Evolutionary conservation across 2,888 invertebrate species (phyloP).

Genomic region (Esperia sulphurella): DNA sequence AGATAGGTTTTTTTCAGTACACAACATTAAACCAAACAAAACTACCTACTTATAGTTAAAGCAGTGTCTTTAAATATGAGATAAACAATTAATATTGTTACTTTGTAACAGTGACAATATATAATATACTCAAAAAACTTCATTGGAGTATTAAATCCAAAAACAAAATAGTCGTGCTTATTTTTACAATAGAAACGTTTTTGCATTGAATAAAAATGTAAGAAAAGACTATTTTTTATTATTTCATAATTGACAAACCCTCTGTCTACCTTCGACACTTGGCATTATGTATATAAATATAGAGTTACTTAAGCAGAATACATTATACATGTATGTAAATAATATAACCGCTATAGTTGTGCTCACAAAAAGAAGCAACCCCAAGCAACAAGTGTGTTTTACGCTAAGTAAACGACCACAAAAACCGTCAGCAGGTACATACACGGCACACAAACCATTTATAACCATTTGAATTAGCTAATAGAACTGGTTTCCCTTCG

Average conservation of each 20-base stretch:
- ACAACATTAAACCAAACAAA: too few relatives aligned
- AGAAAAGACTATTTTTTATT: not conserved
- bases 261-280: not conserved
- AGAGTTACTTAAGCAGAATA: not conserved
- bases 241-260: not conserved
- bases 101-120: too few relatives aligned
- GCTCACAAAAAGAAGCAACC: conserved; percentile 36
- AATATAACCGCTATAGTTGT: not conserved
- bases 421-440: conserved; percentile 60
- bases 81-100: too few relatives aligned
- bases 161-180: too few relatives aligned
- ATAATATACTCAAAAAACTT: too few relatives aligned
- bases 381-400: conserved; percentile 73
- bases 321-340: not conserved
- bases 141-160: too few relatives aligned
- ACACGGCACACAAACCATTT: conserved; percentile 47
- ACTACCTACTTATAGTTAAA: too few relatives aligned
- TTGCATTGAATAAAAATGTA: conserved; percentile 4
- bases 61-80: too few relatives aligned
- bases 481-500: conserved; percentile 62
- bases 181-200: not conserved
- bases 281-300: not conserved
- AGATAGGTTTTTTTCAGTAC: too few relatives aligned
- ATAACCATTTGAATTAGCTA: conserved; percentile 49
- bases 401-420: conserved; percentile 68